Conservation (phyloP, 2,797 vertebrate genomes). For the Silurus lanzhouensis region DNA sequence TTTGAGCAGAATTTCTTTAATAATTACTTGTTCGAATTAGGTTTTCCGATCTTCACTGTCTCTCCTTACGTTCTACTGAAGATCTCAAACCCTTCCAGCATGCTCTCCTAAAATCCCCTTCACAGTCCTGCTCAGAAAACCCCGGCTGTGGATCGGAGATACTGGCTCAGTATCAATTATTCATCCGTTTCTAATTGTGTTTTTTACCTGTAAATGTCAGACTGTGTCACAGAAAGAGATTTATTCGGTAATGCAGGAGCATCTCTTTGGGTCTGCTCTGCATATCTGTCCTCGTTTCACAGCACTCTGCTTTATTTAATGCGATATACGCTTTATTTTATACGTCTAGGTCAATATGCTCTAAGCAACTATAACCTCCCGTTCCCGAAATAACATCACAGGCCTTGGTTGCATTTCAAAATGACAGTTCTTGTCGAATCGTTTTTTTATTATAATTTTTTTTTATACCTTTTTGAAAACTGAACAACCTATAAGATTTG, state of each 20-base stretch:
- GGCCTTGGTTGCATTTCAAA: slow-evolving; percentile 62
- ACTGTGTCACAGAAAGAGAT: slow-evolving; percentile 41
- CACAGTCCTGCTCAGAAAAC: slow-evolving; percentile 47
- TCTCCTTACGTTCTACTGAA: slow-evolving; percentile 27
- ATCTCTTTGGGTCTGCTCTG: neutral
- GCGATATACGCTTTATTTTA: neutral
- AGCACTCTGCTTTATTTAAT: neutral
- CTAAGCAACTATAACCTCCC: slow-evolving; percentile 52
- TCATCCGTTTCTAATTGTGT: slow-evolving; percentile 61
- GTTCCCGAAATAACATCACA: slow-evolving; percentile 56
- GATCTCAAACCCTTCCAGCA: slow-evolving; percentile 29
- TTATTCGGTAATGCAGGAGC: slow-evolving; percentile 9
- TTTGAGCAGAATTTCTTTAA: neutral
- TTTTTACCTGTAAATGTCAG: slow-evolving; percentile 63
- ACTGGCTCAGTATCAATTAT: slow-evolving; percentile 59
- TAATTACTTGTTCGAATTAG: neutral
- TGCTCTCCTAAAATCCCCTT: slow-evolving; percentile 11
- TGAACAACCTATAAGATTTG: slow-evolving; percentile 56
- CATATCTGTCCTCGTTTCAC: neutral
- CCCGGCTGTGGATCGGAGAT: slow-evolving; percentile 57
- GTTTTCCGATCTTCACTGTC: neutral
- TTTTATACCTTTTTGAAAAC: slow-evolving; percentile 60
- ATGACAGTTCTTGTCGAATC: slow-evolving; percentile 58
- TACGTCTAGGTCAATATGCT: neutral
- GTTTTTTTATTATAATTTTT: slow-evolving; percentile 54